Conservation (phyloP, 2,113 vertebrate genomes). For the Phrynocephalus versicolor region DNA sequence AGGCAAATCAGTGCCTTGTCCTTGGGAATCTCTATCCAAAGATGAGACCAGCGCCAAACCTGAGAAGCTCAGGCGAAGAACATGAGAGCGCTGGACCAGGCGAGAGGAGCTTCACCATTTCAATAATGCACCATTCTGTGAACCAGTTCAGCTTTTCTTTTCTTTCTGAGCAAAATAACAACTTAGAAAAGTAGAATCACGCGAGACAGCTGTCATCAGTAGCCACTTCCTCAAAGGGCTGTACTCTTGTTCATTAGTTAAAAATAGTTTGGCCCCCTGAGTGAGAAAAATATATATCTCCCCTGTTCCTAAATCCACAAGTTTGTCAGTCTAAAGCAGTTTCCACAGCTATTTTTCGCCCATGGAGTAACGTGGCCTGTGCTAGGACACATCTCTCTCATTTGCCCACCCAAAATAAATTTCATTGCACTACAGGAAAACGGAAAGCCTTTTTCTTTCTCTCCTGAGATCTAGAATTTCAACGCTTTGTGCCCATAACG, state of each 20-base stretch:
- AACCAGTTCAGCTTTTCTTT: no score
- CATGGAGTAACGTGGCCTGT: neutral
- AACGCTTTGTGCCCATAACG: neutral
- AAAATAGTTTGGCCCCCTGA: neutral
- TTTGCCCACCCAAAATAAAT: neutral
- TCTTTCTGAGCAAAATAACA: neutral
- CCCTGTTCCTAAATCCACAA: slow-evolving; percentile 17
- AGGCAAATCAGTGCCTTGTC: slow-evolving; percentile 1
- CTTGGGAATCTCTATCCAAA: slow-evolving; percentile 12
- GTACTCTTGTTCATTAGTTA: neutral
- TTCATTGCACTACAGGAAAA: neutral
- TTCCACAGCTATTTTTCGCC: neutral
- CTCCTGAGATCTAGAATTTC: neutral
- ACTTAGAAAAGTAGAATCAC: slow-evolving; percentile 43
- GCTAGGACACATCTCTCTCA: neutral
- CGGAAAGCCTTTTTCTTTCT: neutral
- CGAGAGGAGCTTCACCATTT: neutral
- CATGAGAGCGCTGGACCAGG: neutral
- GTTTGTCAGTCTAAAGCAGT: neutral
- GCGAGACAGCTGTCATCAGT: slow-evolving; percentile 45
- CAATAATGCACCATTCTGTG: no score
- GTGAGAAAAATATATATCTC: neutral
- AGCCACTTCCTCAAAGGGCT: slow-evolving; percentile 64
- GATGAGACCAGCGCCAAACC: neutral
- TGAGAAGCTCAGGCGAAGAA: slow-evolving; percentile 36